A percentile compares a stretch with the other conserved stretches of the same genome.
phyloP scores from a whole-genome alignment of 2,888 invertebrate genomes.

The Himalopsyche anomala region DNA sequence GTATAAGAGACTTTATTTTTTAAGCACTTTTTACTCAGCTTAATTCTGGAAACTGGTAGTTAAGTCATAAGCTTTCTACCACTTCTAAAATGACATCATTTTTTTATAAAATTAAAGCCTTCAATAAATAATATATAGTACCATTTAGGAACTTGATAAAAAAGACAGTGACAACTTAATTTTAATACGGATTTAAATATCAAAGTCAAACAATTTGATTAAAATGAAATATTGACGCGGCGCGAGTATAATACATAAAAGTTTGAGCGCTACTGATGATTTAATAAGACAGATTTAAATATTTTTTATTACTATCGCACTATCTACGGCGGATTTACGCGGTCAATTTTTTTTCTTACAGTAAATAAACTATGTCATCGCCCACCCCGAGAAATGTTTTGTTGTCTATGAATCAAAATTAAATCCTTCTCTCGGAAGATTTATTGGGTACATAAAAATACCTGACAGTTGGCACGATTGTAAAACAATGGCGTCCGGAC shows the following conservation, averaged over 20 bases:
- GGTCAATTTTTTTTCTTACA: background rate
- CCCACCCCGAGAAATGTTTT: background rate
- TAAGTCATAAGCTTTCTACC: too few species aligned
- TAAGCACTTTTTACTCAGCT: too few species aligned
- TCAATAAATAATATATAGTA: too few species aligned
- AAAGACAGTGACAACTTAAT: too few species aligned
- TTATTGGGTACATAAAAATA: background rate
- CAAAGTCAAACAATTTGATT: too few species aligned
- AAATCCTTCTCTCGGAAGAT: constrained; percentile 2
- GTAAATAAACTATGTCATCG: background rate
- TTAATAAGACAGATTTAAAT: constrained; percentile 26
- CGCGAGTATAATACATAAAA: background rate
- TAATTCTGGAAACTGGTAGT: too few species aligned
- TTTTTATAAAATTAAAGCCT: too few species aligned
- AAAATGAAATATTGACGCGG: background rate
- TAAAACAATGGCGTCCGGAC: too few species aligned
- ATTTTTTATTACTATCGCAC: background rate
- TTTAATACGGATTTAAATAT: too few species aligned
- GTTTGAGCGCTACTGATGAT: background rate
- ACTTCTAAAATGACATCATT: too few species aligned
- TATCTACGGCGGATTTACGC: background rate
- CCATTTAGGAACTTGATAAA: too few species aligned
- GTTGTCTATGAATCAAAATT: constrained; percentile 8
- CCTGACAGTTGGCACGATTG: background rate
- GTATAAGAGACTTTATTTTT: too few species aligned